phyloP scores from a whole-genome alignment of 2,797 vertebrate species.

The Zenarchopterus dispar region DNA sequence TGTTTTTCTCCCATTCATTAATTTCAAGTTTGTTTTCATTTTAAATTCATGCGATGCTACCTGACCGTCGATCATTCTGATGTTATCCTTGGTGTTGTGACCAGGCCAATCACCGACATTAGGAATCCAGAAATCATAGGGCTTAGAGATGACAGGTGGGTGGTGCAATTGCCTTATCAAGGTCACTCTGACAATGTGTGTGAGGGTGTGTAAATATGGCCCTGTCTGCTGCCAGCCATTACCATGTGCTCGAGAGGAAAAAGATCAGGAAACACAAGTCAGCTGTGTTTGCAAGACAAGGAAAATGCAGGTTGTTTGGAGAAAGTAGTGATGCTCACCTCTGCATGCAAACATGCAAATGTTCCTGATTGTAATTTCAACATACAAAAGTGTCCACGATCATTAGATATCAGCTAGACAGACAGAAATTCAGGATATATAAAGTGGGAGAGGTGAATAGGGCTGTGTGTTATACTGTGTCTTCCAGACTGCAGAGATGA shows the following conservation, averaged over 20 bases:
- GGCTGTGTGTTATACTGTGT: slow-evolving; percentile 61
- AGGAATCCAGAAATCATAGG: slow-evolving; percentile 15
- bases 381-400: slow-evolving; percentile 9
- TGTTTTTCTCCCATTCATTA: slow-evolving; percentile 18
- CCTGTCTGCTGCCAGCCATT: slow-evolving; percentile 29
- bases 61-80: slow-evolving; percentile 26
- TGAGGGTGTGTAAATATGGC: slow-evolving; percentile 15
- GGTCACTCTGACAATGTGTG: slow-evolving; percentile 54
- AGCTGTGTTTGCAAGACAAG: background rate
- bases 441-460: slow-evolving; percentile 35
- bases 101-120: slow-evolving; percentile 19
- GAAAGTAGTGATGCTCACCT: background rate
- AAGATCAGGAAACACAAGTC: slow-evolving; percentile 27
- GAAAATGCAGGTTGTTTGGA: background rate
- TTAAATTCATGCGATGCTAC: slow-evolving; percentile 6
- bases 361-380: background rate
- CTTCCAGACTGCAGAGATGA: slow-evolving; percentile 79
- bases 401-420: slow-evolving; percentile 7
- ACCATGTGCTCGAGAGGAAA: slow-evolving; percentile 36
- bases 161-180: slow-evolving; percentile 56
- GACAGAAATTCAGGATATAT: slow-evolving; percentile 3
- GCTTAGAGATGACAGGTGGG: slow-evolving; percentile 40
- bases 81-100: slow-evolving; percentile 16
- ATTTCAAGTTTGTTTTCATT: slow-evolving; percentile 8
- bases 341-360: background rate